Conservation (phyloP, 2,888 invertebrate genomes). For the Onthophagus sagittarius region DNA sequence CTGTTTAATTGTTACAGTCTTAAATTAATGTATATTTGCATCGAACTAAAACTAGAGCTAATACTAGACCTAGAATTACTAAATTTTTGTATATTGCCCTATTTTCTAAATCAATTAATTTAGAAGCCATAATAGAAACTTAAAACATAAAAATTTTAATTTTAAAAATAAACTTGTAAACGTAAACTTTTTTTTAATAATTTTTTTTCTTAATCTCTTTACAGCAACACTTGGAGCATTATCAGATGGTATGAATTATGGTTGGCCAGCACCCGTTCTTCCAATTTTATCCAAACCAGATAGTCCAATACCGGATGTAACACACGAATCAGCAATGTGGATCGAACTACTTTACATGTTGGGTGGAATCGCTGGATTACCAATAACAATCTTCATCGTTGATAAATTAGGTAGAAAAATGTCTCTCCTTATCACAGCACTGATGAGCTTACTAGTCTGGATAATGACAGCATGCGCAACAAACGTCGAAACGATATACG, state of each 20-base stretch:
- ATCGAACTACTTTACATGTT: constrained; percentile 38
- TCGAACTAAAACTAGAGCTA: no score
- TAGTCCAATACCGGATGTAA: constrained; percentile 37
- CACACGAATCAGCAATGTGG: constrained; percentile 34
- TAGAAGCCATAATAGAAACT: no score
- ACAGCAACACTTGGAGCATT: constrained; percentile 43
- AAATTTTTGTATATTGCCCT: no score
- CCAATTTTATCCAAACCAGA: constrained; percentile 39
- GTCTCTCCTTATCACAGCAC: constrained; percentile 42
- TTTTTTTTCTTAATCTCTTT: constrained; percentile 26
- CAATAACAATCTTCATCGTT: constrained; percentile 39
- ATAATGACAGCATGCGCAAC: constrained; percentile 40
- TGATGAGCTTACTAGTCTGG: constrained; percentile 42
- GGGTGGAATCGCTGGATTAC: constrained; percentile 40
- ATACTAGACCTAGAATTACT: no score
- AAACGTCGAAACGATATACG: constrained; percentile 38
- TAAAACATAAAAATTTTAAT: no score
- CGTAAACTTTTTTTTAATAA: no score
- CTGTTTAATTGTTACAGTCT: no score
- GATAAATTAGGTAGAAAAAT: constrained; percentile 44
- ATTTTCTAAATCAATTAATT: no score
- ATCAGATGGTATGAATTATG: constrained; percentile 48
- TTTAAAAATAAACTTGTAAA: no score
- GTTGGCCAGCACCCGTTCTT: constrained; percentile 45
- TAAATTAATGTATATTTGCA: no score